Percentiles rank a stretch among this genome's conserved stretches.
Evolutionary conservation across 2,888 invertebrate genomes (phyloP).

Genomic region (Pediacus dermestoides): DNA sequence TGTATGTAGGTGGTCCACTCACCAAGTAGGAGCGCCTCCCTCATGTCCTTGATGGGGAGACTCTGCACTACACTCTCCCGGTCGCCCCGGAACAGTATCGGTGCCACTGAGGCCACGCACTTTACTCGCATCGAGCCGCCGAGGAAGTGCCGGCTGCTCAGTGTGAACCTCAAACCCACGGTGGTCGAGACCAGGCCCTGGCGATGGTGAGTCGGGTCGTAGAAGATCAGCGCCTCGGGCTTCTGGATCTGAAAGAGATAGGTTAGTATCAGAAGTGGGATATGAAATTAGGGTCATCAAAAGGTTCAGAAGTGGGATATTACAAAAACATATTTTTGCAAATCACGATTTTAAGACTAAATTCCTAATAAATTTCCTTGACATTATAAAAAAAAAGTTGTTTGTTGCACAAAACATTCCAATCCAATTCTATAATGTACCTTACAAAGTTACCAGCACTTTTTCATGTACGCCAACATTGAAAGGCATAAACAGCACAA

Average conservation of each 20-base stretch:
- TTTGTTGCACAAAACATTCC: no score
- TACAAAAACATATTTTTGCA: no score
- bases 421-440: no score
- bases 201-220: constrained; percentile 54
- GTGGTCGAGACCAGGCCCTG: constrained; percentile 59
- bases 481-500: no score
- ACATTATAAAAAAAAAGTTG: no score
- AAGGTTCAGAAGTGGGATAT: no score
- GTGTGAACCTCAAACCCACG: constrained; percentile 56
- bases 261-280: no score
- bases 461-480: no score
- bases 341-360: no score
- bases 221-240: constrained; percentile 52
- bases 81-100: constrained; percentile 59
- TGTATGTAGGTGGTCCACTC: constrained; percentile 42
- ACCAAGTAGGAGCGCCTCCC: constrained; percentile 62
- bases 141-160: constrained; percentile 56
- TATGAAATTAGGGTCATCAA: no score
- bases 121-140: constrained; percentile 61
- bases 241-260: constrained; percentile 52
- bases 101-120: constrained; percentile 60
- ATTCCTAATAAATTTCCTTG: no score
- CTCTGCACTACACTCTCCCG: constrained; percentile 58
- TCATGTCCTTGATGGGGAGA: constrained; percentile 56
- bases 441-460: no score